Percentiles rank a stretch among this genome's conserved stretches.
These are phyloP conservation scores for Periplaneta americana DNA, from an alignment of 1,140 invertebrate species.

Conservation along the genomic window DNA sequence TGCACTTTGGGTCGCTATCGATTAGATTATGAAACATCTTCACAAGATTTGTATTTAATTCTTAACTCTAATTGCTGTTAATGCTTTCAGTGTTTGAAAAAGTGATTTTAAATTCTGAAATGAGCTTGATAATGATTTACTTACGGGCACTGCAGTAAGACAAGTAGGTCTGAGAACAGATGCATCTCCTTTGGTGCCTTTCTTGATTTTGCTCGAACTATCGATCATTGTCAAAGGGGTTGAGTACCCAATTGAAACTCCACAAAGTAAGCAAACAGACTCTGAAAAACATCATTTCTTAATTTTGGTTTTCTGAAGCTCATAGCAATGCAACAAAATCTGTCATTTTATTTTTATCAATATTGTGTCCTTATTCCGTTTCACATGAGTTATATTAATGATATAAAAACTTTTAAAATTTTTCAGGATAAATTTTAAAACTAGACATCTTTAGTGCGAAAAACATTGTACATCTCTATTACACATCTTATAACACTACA, in stretches of 20 bases:
- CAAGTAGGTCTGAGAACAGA: slow-evolving; percentile 86
- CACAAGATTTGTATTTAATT: no score
- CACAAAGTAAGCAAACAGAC: slow-evolving; percentile 52
- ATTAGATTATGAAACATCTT: no score
- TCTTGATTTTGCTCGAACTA: slow-evolving; percentile 91
- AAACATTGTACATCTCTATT: no score
- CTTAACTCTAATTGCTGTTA: no score
- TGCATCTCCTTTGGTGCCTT: slow-evolving; percentile 86
- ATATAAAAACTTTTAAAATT: no score
- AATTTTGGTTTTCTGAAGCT: neutral
- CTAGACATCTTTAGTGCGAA: no score
- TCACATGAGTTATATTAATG: no score
- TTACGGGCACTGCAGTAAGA: slow-evolving; percentile 91
- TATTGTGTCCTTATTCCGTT: neutral
- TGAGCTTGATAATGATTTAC: slow-evolving; percentile 32
- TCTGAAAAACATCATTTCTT: slow-evolving; percentile 36
- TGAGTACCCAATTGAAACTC: slow-evolving; percentile 94
- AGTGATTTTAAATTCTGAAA: no score
- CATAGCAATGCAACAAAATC: neutral
- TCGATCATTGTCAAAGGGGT: slow-evolving; percentile 94
- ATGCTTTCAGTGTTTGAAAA: no score
- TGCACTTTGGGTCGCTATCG: no score
- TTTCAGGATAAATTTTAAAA: no score
- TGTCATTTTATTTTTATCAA: neutral
- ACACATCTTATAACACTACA: no score